Evolutionary conservation across 2,888 invertebrate species (phyloP), one percentile per base, ranked within the genome.

Genomic region (Apotomis betuletana): DNA sequence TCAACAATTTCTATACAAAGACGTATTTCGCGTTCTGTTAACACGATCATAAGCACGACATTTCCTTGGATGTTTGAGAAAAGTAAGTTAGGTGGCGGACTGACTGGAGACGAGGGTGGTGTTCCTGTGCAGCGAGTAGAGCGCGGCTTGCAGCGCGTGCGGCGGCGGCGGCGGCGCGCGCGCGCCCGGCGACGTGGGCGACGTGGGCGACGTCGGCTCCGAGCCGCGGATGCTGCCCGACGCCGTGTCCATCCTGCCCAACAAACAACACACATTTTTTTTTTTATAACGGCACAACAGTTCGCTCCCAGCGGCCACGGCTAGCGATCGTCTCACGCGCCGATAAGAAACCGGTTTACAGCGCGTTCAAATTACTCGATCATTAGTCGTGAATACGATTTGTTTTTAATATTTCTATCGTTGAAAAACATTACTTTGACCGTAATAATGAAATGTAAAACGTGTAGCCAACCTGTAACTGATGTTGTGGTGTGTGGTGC

Each of bases 101-200:
- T 49, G 12, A 49, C 49, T 49, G 49, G 49, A 10, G 49, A 10
- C 2, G 44, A 44, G 6, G 10, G 12, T 49, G 49, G 49, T 9
- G 49, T 9, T 49, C 9, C 9, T 0, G 49, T 49, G 49, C 49
- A 49, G 49, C 49, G 49, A 49, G 49, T 49, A 49, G 49, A 49
- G 49, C 49, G 49, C 49, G 49, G 49, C 49, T 12, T 49, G 49
- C 49, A 49, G 49, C 9, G 49, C 49, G 49, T 49, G 49, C 49
- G 49, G 49, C 49, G 49, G 49, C 49, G 49, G 49, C 49, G 49
- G 49, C 49, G 49, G 49, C 49, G 49, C 49, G 49, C 49, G 49
- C 49, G 49, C 49, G 9, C 49, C 49, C 49, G 49, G 49, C 49
- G 49, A 49, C 49, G 9, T 5, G 1, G 49, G 49, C 49, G 49